Evolutionary conservation across 2,888 invertebrate species (phyloP).

Genomic region (Geotrupes spiniger): DNA sequence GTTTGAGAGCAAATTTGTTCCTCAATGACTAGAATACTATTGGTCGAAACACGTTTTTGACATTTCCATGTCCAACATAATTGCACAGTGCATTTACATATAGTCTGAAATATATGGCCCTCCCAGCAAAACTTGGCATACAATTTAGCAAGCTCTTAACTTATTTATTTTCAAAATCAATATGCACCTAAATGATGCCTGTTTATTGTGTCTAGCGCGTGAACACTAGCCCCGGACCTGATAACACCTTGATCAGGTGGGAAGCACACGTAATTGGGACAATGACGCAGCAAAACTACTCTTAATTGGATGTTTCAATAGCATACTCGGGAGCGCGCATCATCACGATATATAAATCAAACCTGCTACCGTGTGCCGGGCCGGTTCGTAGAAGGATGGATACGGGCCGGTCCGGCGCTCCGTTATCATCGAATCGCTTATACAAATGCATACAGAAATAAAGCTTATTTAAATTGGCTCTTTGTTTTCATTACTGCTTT

Average conservation of each 20-base stretch:
- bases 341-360: conserved; percentile 27
- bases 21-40: no score
- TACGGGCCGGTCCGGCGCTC: conserved; percentile 20
- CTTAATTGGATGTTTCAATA: conserved; percentile 37
- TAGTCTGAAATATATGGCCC: no score
- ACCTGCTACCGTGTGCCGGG: conserved; percentile 23
- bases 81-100: no score
- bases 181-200: no score
- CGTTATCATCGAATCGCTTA: conserved; percentile 31
- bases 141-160: no score
- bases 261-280: conserved; percentile 32
- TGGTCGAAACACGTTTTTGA: no score
- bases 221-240: neutral
- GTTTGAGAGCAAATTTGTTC: no score
- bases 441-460: conserved; percentile 33
- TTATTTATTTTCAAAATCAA: no score
- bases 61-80: no score
- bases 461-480: conserved; percentile 36
- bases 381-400: conserved; percentile 22
- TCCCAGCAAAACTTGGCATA: no score
- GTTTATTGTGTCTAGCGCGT: no score
- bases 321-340: conserved; percentile 24
- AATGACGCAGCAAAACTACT: conserved; percentile 33
- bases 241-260: conserved; percentile 18
- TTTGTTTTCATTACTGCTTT: conserved; percentile 35